Evolutionary conservation across 2,113 vertebrate species (phyloP).

Genomic region (Ictalurus furcatus): DNA sequence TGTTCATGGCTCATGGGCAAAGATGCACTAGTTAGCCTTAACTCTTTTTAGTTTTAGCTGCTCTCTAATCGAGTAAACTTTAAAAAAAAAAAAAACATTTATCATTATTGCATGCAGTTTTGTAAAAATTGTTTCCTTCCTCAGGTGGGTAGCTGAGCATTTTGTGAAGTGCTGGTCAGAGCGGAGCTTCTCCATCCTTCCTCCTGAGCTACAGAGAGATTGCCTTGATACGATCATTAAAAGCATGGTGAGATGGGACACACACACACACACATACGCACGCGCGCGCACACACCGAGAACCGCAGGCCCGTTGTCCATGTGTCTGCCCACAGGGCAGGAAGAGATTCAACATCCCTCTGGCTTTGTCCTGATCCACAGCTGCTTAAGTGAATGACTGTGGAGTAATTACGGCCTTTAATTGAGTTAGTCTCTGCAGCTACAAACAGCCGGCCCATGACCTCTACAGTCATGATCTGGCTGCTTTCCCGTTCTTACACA

Average conservation of each 20-base stretch:
- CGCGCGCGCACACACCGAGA: not conserved
- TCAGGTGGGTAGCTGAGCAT: constrained; percentile 88
- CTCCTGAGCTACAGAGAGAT: constrained; percentile 82
- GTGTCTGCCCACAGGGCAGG: not conserved
- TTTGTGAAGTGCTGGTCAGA: constrained; percentile 91
- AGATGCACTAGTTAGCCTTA: not conserved
- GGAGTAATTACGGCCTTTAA: constrained; percentile 42
- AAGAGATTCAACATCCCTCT: constrained; percentile 19
- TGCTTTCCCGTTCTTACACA: constrained; percentile 13
- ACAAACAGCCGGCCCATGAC: constrained; percentile 20
- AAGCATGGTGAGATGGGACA: constrained; percentile 80
- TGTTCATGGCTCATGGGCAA: not conserved
- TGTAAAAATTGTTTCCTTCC: constrained; percentile 14
- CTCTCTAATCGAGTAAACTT: not conserved
- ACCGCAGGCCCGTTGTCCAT: not conserved
- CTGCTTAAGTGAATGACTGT: constrained; percentile 27
- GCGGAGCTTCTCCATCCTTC: constrained; percentile 85
- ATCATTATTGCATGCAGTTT: not conserved
- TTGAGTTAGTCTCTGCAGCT: constrained; percentile 33
- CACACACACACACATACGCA: not conserved
- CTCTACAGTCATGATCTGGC: constrained; percentile 10
- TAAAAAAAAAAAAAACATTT: too few relatives aligned
- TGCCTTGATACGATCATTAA: constrained; percentile 80
- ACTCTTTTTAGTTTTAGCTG: not conserved
- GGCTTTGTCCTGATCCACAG: constrained; percentile 32